Conservation (phyloP, 1,140 invertebrate species). For the Cydia strobilella region DNA sequence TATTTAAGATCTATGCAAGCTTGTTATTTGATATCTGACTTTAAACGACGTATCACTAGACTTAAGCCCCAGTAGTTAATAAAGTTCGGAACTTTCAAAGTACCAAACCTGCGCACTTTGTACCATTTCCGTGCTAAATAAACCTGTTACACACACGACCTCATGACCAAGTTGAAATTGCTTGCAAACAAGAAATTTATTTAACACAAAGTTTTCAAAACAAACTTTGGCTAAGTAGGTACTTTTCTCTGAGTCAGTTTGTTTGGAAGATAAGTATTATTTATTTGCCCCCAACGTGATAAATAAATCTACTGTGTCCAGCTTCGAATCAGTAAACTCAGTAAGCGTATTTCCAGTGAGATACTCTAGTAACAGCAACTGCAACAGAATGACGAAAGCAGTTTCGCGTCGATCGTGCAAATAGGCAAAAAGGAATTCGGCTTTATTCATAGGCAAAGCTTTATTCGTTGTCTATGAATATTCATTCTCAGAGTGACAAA, state of each 20-base stretch:
- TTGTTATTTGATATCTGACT: too few species aligned
- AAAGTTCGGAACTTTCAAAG: not conserved
- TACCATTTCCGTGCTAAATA: not conserved
- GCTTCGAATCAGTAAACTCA: not conserved
- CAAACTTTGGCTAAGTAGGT: too few species aligned
- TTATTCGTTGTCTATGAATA: slow-evolving; percentile 28
- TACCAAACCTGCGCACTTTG: not conserved
- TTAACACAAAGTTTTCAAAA: too few species aligned
- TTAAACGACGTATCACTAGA: not conserved
- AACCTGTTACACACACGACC: not conserved
- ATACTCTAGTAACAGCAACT: slow-evolving; percentile 21
- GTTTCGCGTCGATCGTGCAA: slow-evolving; percentile 44
- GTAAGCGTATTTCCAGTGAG: slow-evolving; percentile 2
- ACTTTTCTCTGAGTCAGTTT: too few species aligned
- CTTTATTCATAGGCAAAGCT: slow-evolving; percentile 26
- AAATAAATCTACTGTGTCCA: not conserved
- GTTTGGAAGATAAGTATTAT: too few species aligned
- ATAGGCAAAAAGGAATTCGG: slow-evolving; percentile 36
- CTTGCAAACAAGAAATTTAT: not conserved
- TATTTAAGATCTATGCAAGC: not conserved
- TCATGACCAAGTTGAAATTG: not conserved
- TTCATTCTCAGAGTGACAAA: slow-evolving; percentile 22
- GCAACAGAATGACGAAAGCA: slow-evolving; percentile 41
- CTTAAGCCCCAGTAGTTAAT: not conserved
- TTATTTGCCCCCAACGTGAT: too few species aligned